A percentile compares a stretch with the other conserved stretches of the same genome.
Evolutionary conservation across 2,888 invertebrate genomes (phyloP).

Genomic region (Trilocha varians): DNA sequence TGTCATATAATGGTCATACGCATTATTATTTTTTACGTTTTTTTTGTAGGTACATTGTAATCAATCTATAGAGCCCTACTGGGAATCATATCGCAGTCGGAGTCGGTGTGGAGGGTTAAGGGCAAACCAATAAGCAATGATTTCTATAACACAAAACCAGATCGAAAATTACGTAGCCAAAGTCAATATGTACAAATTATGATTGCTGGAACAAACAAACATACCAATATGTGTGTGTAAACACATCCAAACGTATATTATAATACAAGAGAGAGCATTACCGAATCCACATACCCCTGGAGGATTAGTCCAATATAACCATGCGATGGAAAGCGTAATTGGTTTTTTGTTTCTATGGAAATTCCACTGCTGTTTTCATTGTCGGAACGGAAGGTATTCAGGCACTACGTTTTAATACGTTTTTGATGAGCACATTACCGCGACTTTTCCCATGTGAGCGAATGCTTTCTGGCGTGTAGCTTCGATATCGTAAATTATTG

Average conservation of each 20-base stretch:
- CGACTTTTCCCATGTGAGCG: not conserved
- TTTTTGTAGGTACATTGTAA: too few relatives aligned
- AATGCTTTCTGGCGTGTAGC: not conserved
- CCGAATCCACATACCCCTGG: constrained; percentile 25
- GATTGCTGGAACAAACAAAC: constrained; percentile 10
- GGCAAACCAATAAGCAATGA: not conserved
- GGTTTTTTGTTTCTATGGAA: constrained; percentile 34
- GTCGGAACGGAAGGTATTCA: not conserved
- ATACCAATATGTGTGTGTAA: constrained; percentile 7
- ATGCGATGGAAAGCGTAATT: constrained; percentile 33
- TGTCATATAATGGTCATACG: too few relatives aligned
- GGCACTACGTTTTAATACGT: not conserved
- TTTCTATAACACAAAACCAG: not conserved
- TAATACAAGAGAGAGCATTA: constrained; percentile 9
- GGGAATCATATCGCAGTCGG: too few relatives aligned
- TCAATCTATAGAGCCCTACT: too few relatives aligned
- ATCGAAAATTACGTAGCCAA: not conserved
- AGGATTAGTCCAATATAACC: constrained; percentile 29
- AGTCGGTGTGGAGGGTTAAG: too few relatives aligned
- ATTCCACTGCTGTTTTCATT: constrained; percentile 6
- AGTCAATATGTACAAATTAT: not conserved
- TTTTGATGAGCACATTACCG: not conserved
- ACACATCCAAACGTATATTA: not conserved
- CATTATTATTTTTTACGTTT: too few relatives aligned
- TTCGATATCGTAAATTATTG: too few relatives aligned